Evolutionary conservation across 2,113 vertebrate genomes (phyloP), one percentile per base, ranked within the genome.

Genomic region (Capreolus pygargus): DNA sequence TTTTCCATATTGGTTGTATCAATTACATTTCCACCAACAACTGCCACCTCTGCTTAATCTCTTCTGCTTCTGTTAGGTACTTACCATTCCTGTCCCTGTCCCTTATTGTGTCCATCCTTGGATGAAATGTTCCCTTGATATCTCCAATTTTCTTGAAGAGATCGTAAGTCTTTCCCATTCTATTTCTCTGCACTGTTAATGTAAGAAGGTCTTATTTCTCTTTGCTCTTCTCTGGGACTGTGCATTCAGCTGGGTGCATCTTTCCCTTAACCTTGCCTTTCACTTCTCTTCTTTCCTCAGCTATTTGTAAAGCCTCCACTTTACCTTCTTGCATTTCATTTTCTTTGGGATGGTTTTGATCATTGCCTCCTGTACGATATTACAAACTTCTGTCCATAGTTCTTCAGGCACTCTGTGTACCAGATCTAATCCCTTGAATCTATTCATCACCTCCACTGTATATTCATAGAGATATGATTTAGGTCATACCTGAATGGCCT

Each of bases 1-100:
- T 25, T 25, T 74, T 74, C 21, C 0, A 0, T 7, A 39, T 36
- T 74, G 21, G 67, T 25, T 39, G 5, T 43, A 25, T 43, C 21
- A 25, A 43, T 74, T 25, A 25, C 36, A 74, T 74, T 74, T 39
- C 67, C 21, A 74, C 19, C 67, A 39, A 74, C 67, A 74, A 25
- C 6, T 60, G 21, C 21, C 67, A 43, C 67, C 67, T 74, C 11
- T 74, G n/a, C 36, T 74, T 74, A 74, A 25, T 43, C 21, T 74
- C 36, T 39, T 74, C 67, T 43, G 67, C 67, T 74, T 74, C 36
- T 25, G 5, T 39, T 74, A 74, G 67, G 67, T 3, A 23, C 21
- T 7, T 43, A 43, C 67, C 67, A 74, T 74, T 74, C 21, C 36
- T 74, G n/a, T 74, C 36, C 67, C 11, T 74, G n/a, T 74, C 21